A percentile compares a stretch with the other conserved stretches of the same genome.
These are phyloP conservation scores for Pantherophis alleghaniensis DNA, from an alignment of 2,797 vertebrate genomes.

Conservation along the genomic window DNA sequence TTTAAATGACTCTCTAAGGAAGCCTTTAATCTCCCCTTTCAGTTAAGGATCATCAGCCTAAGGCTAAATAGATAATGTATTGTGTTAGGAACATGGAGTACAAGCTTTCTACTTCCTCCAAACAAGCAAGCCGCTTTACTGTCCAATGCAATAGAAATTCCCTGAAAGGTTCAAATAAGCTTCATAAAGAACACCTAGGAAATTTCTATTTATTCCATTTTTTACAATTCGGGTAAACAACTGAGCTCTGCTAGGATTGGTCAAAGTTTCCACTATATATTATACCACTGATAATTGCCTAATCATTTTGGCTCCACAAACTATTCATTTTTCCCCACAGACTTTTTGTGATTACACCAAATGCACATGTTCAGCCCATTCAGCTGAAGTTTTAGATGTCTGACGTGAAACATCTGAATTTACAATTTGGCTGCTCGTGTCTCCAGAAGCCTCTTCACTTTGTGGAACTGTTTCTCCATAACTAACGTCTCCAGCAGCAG, in stretches of 20 bases:
- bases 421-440: slow-evolving; percentile 60
- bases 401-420: slow-evolving; percentile 79
- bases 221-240: slow-evolving; percentile 62
- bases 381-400: slow-evolving; percentile 82
- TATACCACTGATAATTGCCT: slow-evolving; percentile 49
- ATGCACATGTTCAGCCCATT: slow-evolving; percentile 94
- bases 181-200: slow-evolving; percentile 64
- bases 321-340: background rate
- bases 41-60: slow-evolving; percentile 68
- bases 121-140: slow-evolving; percentile 66
- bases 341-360: slow-evolving; percentile 79
- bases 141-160: slow-evolving; percentile 70
- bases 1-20: slow-evolving; percentile 64
- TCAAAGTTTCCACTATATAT: slow-evolving; percentile 59
- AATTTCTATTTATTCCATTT: slow-evolving; percentile 55
- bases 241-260: slow-evolving; percentile 57
- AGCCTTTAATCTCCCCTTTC: slow-evolving; percentile 68
- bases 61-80: slow-evolving; percentile 73
- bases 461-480: slow-evolving; percentile 69
- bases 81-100: slow-evolving; percentile 71
- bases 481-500: slow-evolving; percentile 67
- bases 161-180: slow-evolving; percentile 65
- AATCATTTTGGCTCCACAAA: slow-evolving; percentile 41
- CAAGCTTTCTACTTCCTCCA: slow-evolving; percentile 66
- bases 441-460: slow-evolving; percentile 56